These are phyloP conservation scores for Psettodes erumei DNA, from an alignment of 2,113 vertebrate genomes.

Conservation along the genomic window DNA sequence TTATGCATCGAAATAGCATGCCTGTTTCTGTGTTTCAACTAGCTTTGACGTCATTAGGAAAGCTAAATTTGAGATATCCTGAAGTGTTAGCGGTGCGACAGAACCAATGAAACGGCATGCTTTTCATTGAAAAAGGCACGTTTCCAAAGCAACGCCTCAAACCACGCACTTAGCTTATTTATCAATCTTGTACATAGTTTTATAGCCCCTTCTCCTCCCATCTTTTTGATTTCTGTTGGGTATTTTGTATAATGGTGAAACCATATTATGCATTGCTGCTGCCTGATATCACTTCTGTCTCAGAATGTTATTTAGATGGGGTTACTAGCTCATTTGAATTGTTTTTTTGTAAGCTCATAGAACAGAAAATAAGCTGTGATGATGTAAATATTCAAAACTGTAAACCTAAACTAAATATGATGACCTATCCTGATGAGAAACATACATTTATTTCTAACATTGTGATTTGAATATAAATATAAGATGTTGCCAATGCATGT, in stretches of 20 bases:
- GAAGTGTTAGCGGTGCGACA: conserved; percentile 75
- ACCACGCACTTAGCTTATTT: conserved; percentile 86
- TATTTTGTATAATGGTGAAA: conserved; percentile 76
- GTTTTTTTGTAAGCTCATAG: conserved; percentile 26
- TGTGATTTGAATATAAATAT: conserved; percentile 29
- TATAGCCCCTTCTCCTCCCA: conserved; percentile 70
- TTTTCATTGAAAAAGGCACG: conserved; percentile 72
- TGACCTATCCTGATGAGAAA: conserved; percentile 18
- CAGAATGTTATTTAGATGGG: conserved; percentile 34
- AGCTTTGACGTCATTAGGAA: conserved; percentile 81
- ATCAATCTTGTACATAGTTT: conserved; percentile 86
- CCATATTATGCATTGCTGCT: conserved; percentile 66
- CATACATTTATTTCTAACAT: conserved; percentile 8
- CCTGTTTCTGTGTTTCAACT: conserved; percentile 82
- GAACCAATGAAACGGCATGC: conserved; percentile 75
- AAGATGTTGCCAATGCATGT: conserved; percentile 41
- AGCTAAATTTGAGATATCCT: conserved; percentile 74
- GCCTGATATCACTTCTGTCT: conserved; percentile 71
- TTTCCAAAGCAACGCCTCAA: conserved; percentile 83
- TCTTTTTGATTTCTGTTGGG: conserved; percentile 56
- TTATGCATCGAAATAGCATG: conserved; percentile 85
- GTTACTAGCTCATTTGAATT: background rate
- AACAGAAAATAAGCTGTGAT: conserved; percentile 58
- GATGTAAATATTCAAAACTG: conserved; percentile 50
- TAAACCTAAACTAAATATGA: background rate